These are phyloP conservation scores for Hedychridium roseum DNA, from an alignment of 2,888 invertebrate species.

Conservation along the genomic window DNA sequence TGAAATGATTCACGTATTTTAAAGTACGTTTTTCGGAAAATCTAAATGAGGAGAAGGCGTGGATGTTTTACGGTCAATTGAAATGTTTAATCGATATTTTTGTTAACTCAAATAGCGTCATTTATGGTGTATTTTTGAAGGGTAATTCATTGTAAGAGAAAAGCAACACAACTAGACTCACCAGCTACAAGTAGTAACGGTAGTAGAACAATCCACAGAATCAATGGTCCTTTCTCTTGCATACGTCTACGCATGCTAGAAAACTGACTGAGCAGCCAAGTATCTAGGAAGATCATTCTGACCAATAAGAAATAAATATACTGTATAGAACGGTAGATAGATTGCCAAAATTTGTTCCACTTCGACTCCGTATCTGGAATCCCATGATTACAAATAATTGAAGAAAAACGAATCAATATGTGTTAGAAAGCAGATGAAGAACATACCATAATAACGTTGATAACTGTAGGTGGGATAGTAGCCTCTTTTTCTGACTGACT, in stretches of 20 bases:
- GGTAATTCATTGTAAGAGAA: background rate
- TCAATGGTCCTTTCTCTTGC: conserved; percentile 40
- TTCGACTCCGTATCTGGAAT: conserved; percentile 50
- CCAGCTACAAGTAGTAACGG: conserved; percentile 69
- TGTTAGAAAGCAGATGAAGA: background rate
- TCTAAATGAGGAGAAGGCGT: no score
- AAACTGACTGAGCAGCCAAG: conserved; percentile 55
- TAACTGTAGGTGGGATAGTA: conserved; percentile 42
- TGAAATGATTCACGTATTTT: no score
- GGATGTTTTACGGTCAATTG: no score
- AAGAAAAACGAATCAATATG: conserved; percentile 3
- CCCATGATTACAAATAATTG: conserved; percentile 12
- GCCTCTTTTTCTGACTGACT: conserved; percentile 35
- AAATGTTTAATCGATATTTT: no score
- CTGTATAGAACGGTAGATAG: conserved; percentile 38
- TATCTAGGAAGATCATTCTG: conserved; percentile 50
- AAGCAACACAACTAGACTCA: conserved; percentile 56
- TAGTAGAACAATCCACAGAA: conserved; percentile 64
- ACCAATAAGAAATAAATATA: conserved; percentile 52
- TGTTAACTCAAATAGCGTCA: no score
- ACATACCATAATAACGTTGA: conserved; percentile 29
- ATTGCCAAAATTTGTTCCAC: conserved; percentile 43
- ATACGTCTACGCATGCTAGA: conserved; percentile 40
- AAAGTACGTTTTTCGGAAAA: no score
- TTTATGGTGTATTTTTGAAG: background rate